These are phyloP conservation scores for Smittia sp. DNA, from an alignment of 2,888 invertebrate genomes.

Conservation along the genomic window DNA sequence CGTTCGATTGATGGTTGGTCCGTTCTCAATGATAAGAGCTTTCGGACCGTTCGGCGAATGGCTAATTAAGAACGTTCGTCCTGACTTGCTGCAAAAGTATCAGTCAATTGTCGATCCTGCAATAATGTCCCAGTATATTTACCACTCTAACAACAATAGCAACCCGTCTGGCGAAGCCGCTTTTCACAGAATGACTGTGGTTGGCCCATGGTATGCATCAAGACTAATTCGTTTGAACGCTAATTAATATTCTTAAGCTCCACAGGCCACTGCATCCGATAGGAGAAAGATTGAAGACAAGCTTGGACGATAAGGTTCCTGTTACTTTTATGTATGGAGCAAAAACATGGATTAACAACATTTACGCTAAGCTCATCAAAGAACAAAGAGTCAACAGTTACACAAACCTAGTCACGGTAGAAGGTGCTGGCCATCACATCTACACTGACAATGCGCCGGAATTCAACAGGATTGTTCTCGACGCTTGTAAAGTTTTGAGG, in stretches of 20 bases:
- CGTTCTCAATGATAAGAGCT: conserved; percentile 16
- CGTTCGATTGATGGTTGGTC: conserved; percentile 25
- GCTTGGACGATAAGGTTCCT: neutral
- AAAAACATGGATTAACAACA: conserved; percentile 9
- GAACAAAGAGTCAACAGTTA: neutral
- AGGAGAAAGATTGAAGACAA: conserved; percentile 24
- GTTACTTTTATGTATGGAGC: conserved; percentile 30
- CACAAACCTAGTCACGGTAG: conserved; percentile 19
- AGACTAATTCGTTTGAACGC: too few relatives aligned
- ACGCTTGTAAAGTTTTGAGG: neutral
- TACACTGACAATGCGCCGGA: conserved; percentile 24
- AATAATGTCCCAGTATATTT: neutral
- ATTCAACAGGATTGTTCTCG: neutral
- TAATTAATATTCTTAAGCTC: too few relatives aligned
- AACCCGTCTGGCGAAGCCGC: conserved; percentile 5
- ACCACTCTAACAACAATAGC: conserved; percentile 22
- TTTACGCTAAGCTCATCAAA: conserved; percentile 23
- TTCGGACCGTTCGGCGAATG: conserved; percentile 28
- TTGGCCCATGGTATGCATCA: too few relatives aligned
- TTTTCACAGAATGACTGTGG: neutral
- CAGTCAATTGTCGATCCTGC: neutral
- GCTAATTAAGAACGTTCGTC: conserved; percentile 23
- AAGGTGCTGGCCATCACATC: conserved; percentile 31
- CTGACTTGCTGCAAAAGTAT: conserved; percentile 27
- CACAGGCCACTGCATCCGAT: conserved; percentile 35